phyloP scores from a whole-genome alignment of 2,888 invertebrate species.

The Conus canariensis region DNA sequence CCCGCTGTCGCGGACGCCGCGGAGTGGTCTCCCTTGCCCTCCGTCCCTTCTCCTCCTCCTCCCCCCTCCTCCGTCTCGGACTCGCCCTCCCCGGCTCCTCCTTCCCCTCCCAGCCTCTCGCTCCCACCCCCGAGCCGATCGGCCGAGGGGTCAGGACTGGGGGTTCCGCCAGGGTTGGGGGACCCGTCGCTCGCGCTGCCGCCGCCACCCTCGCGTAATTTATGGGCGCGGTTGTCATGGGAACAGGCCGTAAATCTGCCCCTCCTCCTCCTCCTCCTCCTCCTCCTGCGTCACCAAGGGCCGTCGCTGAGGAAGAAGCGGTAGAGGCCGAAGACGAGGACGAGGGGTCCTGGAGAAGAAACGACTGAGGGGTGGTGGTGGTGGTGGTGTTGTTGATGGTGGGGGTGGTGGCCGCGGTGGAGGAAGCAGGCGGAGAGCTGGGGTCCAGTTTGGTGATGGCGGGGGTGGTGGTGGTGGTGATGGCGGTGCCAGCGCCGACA shows the following conservation, averaged over 20 bases:
- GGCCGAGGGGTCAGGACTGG: conserved; percentile 18
- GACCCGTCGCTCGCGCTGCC: conserved; percentile 35
- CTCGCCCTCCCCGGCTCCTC: not conserved
- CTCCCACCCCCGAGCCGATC: too few species aligned
- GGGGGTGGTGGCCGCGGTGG: not conserved
- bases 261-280: conserved; percentile 14
- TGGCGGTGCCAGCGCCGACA: not conserved
- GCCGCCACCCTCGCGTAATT: not conserved
- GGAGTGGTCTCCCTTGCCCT: conserved; percentile 36
- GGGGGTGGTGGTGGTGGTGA: conserved; percentile 3
- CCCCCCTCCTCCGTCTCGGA: not conserved
- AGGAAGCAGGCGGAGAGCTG: not conserved
- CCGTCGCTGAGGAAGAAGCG: too few species aligned
- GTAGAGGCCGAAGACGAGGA: not conserved
- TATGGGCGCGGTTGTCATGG: conserved; percentile 29
- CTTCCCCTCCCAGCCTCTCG: not conserved
- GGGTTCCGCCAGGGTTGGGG: conserved; percentile 17
- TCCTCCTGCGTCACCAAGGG: not conserved
- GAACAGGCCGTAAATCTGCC: conserved; percentile 36
- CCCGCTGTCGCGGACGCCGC: not conserved
- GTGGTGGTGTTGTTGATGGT: too few species aligned
- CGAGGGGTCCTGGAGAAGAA: not conserved
- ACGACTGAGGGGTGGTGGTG: not conserved
- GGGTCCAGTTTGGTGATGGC: not conserved
- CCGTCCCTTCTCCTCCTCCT: conserved; percentile 17